Evolutionary conservation across 2,797 vertebrate genomes (phyloP).

Genomic region (Alosa sapidissima): DNA sequence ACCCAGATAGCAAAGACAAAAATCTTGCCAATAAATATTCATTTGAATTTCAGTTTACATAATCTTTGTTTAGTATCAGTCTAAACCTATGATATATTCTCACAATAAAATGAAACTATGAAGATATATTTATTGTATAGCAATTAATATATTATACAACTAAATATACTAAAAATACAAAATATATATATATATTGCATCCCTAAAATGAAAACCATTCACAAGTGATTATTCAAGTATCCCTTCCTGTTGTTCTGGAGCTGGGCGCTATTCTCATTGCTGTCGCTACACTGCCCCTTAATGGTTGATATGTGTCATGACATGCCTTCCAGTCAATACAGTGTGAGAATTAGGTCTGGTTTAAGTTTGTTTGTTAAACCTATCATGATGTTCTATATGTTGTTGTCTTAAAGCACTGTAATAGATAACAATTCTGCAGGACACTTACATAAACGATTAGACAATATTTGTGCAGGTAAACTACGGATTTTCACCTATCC

Average conservation of each 20-base stretch:
- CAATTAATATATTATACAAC: not conserved
- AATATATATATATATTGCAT: not conserved
- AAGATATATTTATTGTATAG: not conserved
- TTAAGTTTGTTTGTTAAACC: not conserved
- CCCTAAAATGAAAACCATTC: not conserved
- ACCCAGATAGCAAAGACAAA: too few relatives aligned
- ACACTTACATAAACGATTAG: constrained; percentile 1
- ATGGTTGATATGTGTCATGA: not conserved
- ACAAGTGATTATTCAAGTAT: not conserved
- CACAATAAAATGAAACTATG: not conserved
- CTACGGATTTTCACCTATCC: not conserved
- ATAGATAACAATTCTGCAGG: not conserved
- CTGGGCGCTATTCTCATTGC: not conserved
- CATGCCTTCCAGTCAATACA: not conserved
- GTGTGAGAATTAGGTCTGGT: not conserved
- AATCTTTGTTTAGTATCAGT: too few relatives aligned
- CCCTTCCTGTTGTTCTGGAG: not conserved
- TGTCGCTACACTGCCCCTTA: not conserved
- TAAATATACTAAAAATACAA: not conserved
- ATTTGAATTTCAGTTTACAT: too few relatives aligned
- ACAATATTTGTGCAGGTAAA: not conserved
- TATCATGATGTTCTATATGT: not conserved
- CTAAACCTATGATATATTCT: too few relatives aligned
- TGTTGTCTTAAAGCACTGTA: not conserved
- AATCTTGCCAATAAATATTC: too few relatives aligned